Evolutionary conservation across 2,888 invertebrate genomes (phyloP).

Genomic region (Cyclophora punctaria): DNA sequence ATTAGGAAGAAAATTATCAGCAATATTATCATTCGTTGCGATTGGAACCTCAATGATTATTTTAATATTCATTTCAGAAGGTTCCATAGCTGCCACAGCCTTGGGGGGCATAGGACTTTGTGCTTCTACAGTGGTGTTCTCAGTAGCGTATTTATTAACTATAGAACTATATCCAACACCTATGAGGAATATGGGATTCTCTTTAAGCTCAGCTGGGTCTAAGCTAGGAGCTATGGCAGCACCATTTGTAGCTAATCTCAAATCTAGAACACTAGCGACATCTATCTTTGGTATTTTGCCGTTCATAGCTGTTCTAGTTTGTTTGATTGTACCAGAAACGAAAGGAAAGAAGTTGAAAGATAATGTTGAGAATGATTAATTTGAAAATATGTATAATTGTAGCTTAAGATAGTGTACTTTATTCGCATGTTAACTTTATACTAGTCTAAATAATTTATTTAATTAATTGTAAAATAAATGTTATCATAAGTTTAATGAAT

Average conservation of each 20-base stretch:
- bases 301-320: conserved; percentile 33
- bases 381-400: too few relatives aligned
- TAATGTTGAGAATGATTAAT: conserved; percentile 23
- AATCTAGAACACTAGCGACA: conserved; percentile 39
- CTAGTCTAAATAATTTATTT: too few relatives aligned
- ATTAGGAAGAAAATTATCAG: conserved; percentile 30
- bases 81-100: conserved; percentile 25
- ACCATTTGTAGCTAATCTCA: conserved; percentile 39
- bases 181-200: conserved; percentile 44
- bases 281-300: conserved; percentile 36
- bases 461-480: too few relatives aligned
- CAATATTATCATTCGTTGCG: conserved; percentile 17
- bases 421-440: too few relatives aligned
- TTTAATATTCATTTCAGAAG: conserved; percentile 28
- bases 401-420: too few relatives aligned
- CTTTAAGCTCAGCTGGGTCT: conserved; percentile 33
- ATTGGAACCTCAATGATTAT: conserved; percentile 29
- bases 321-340: conserved; percentile 43
- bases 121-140: conserved; percentile 22
- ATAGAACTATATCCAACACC: conserved; percentile 49
- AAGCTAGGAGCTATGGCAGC: conserved; percentile 43
- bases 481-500: too few relatives aligned
- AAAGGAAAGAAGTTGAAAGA: conserved; percentile 43
- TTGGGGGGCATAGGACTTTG: conserved; percentile 30
- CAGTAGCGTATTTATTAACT: conserved; percentile 31